Base-by-base conservation (phyloP, 2,888 invertebrate species). In the Choristoneura rosaceana region DNA sequence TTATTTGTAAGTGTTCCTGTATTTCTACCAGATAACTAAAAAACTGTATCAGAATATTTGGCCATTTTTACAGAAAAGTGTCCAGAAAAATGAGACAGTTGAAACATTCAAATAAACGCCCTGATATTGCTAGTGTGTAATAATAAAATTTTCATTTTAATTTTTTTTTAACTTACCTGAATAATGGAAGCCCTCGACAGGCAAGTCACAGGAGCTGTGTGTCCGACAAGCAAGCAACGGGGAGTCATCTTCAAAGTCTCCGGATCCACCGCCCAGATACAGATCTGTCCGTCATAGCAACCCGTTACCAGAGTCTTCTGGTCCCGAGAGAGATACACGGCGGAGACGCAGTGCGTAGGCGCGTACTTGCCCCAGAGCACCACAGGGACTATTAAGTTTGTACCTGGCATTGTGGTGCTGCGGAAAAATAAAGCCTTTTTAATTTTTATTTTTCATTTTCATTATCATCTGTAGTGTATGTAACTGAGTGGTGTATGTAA, bases 281-380 rank as follows among this genome's bases (percentile, higher is more conserved):
- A 98, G 80, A 99, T 98, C 90, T 99, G 99, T 7, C 99, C 99
- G 93, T 99, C 99, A 84, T 99, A 98, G 89, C 99, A 99, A 45
- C 99, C 99, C 3, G 99, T 99, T 62, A 99, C 97, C 62, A 99
- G 95, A 10, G 98, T 98, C 87, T 96, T 97, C 88, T 98, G 98
- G 91, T 99, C 99, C 74, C 97, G 96, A 25, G 99, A 98, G 69
- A 99, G 95, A 85, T 98, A 97, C 74, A 99, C 96, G 73, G 98
- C 97, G 0, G 99, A 99, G 79, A 99, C 98, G 86, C 99, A 99
- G 92, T 99, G 99, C 2, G 99, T 98, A 0, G 99, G 99, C 2
- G 99, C 98, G 84, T 97, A 96, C 81, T 97, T 97, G 43, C 99
- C 99, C 99, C 99, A 99, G 70, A 99, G 94, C 74, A 99, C 98